These are phyloP conservation scores for Caenorhabditis zanzibari DNA, from an alignment of 2,888 invertebrate species.

Conservation along the genomic window DNA sequence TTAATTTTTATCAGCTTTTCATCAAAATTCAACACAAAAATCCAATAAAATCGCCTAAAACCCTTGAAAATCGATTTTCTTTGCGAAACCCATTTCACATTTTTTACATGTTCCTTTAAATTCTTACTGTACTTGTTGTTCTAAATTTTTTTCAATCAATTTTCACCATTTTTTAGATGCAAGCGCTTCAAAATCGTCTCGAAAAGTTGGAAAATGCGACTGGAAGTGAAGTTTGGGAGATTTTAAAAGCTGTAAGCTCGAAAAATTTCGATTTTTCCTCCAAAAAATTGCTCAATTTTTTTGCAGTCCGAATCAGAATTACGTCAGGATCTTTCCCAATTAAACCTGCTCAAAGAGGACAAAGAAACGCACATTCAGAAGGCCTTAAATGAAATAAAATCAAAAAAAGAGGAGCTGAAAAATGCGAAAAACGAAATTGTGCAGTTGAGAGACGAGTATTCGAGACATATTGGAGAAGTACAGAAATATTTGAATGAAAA, in stretches of 20 bases:
- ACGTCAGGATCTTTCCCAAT: constrained; percentile 3
- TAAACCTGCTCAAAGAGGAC: constrained; percentile 23
- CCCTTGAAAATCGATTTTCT: background rate
- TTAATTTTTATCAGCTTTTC: background rate
- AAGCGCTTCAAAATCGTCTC: constrained; percentile 43
- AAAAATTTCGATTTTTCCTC: constrained; percentile 8
- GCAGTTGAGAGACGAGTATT: constrained; percentile 42
- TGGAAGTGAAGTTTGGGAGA: constrained; percentile 49
- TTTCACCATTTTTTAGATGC: constrained; percentile 40
- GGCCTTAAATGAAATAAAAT: constrained; percentile 13
- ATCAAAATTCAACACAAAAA: background rate
- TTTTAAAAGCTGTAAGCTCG: constrained; percentile 39
- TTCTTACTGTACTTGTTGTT: background rate
- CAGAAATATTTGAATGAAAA: constrained; percentile 14
- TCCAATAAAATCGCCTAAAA: background rate
- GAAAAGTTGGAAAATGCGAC: constrained; percentile 38
- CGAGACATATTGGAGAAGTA: constrained; percentile 31
- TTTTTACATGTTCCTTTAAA: background rate
- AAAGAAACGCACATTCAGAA: constrained; percentile 30
- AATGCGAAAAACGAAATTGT: constrained; percentile 9
- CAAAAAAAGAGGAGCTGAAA: constrained; percentile 36
- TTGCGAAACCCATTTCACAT: background rate
- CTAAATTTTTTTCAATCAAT: background rate
- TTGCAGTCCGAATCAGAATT: constrained; percentile 28
- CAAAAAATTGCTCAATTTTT: no score